A percentile compares a stretch with the other conserved stretches of the same genome.
Evolutionary conservation across 2,888 invertebrate genomes (phyloP).

Genomic region (Callinectes sapidus): DNA sequence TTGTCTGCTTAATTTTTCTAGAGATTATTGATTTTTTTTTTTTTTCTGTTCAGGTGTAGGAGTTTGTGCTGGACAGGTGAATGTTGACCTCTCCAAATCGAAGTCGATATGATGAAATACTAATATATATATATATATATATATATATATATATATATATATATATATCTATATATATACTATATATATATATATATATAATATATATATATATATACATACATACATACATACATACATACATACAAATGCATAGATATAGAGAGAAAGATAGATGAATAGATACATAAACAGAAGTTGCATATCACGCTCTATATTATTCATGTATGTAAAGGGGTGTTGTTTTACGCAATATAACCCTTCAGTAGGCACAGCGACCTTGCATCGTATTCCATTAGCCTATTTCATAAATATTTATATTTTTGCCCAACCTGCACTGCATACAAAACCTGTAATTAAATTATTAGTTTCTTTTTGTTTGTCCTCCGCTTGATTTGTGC

Average conservation of each 20-base stretch:
- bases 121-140: constrained; percentile 23
- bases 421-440: background rate
- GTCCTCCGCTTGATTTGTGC: background rate
- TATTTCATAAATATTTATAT: constrained; percentile 21
- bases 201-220: constrained; percentile 40
- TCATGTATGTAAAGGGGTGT: background rate
- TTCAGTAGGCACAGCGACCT: background rate
- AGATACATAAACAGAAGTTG: constrained; percentile 12
- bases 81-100: background rate
- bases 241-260: constrained; percentile 33
- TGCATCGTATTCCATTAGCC: background rate
- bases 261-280: constrained; percentile 26
- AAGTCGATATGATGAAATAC: background rate
- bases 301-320: background rate
- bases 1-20: background rate
- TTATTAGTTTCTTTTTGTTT: background rate
- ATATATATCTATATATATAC: constrained; percentile 40
- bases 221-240: constrained; percentile 12
- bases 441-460: background rate
- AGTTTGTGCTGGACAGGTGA: background rate
- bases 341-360: constrained; percentile 16
- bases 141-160: constrained; percentile 43
- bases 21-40: background rate
- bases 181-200: constrained; percentile 43
- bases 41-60: too few relatives aligned